phyloP scores from a whole-genome alignment of 92 coral and sea anemone genomes.

The Bergia sp. region DNA sequence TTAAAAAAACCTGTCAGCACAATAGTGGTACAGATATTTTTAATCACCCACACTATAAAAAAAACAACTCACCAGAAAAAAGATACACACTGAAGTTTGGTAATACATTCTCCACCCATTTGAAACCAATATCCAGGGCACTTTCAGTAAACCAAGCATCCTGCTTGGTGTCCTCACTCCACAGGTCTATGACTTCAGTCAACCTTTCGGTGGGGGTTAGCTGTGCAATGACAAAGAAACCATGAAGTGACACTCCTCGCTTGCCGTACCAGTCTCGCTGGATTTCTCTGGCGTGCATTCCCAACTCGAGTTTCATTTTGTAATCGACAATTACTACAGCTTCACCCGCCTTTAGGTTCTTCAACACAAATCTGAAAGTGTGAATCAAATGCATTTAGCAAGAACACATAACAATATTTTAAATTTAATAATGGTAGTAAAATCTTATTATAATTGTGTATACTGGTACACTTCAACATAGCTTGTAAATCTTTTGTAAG shows the following conservation, averaged over 20 bases:
- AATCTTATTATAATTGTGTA: no score
- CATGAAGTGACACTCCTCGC: slow-evolving; percentile 44
- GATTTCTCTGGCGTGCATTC: slow-evolving; percentile 35
- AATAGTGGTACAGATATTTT: no score
- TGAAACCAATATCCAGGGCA: slow-evolving; percentile 38
- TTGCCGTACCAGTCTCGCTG: slow-evolving; percentile 59
- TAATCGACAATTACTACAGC: slow-evolving; percentile 54
- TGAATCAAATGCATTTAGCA: no score
- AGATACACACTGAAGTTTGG: slow-evolving; percentile 48
- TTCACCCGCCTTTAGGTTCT: slow-evolving; percentile 51
- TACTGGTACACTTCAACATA: no score
- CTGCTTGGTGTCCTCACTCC: slow-evolving; percentile 52
- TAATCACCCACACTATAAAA: no score
- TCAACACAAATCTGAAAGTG: no score
- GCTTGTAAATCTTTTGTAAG: no score
- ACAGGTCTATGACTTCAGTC: slow-evolving; percentile 43
- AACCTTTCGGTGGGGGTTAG: neutral
- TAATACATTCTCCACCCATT: slow-evolving; percentile 38
- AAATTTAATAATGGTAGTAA: no score
- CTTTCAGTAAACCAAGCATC: slow-evolving; percentile 52
- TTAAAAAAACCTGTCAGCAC: no score
- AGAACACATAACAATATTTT: no score
- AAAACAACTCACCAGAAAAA: slow-evolving; percentile 59
- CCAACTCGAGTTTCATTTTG: slow-evolving; percentile 56
- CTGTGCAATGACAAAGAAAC: slow-evolving; percentile 45